Evolutionary conservation across 2,888 invertebrate genomes (phyloP).

Genomic region (Drosophila pegasa): DNA sequence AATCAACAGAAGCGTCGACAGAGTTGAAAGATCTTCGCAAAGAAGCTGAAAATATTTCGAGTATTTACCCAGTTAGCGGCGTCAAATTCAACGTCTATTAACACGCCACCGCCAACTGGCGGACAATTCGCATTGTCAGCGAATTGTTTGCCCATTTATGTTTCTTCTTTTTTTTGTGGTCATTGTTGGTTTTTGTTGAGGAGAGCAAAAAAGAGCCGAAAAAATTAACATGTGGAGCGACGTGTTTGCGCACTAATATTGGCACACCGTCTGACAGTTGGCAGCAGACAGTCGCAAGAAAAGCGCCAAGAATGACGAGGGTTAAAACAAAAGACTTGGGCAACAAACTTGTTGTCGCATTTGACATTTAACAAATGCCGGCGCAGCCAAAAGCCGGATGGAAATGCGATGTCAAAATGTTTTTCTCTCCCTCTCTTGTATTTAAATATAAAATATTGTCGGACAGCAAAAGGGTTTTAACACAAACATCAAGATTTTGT

Average conservation of each 20-base stretch:
- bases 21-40: constrained; percentile 12
- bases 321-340: constrained; percentile 67
- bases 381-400: constrained; percentile 1
- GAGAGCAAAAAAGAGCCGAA: background rate
- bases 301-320: constrained; percentile 8
- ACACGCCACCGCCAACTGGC: constrained; percentile 64
- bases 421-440: background rate
- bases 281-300: constrained; percentile 8
- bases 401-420: constrained; percentile 1
- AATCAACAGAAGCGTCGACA: constrained; percentile 35
- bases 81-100: constrained; percentile 59
- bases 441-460: background rate
- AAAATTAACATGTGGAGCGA: constrained; percentile 23
- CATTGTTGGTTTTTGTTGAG: background rate
- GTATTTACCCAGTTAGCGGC: constrained; percentile 41
- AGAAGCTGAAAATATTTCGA: constrained; percentile 38
- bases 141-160: constrained; percentile 29
- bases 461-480: background rate
- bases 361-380: constrained; percentile 23
- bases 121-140: constrained; percentile 44
- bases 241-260: constrained; percentile 7
- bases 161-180: too few relatives aligned
- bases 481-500: background rate
- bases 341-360: constrained; percentile 54
- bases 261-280: constrained; percentile 9